Conservation (phyloP, 2,888 invertebrate species). For the Mesoligia furuncula region DNA sequence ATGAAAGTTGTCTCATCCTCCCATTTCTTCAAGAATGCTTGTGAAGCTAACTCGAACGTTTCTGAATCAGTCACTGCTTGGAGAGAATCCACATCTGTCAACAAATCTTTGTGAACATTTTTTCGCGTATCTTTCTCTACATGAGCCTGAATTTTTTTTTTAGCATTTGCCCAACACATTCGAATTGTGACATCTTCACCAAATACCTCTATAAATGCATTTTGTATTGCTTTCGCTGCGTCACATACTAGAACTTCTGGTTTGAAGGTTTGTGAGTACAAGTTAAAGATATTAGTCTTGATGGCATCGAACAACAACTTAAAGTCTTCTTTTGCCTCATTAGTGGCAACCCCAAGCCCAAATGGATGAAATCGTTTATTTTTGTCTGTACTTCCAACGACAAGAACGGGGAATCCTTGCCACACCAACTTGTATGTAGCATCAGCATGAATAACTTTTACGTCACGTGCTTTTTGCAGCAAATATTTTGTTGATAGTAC, state of each 20-base stretch:
- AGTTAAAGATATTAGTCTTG: slow-evolving; percentile 42
- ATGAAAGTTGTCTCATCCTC: slow-evolving; percentile 38
- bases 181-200: slow-evolving; percentile 56
- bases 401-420: slow-evolving; percentile 35
- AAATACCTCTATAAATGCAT: slow-evolving; percentile 57
- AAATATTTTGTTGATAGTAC: slow-evolving; percentile 59
- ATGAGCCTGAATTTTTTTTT: slow-evolving; percentile 61
- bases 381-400: slow-evolving; percentile 63
- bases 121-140: slow-evolving; percentile 54
- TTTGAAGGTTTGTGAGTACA: slow-evolving; percentile 46
- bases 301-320: slow-evolving; percentile 55
- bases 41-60: slow-evolving; percentile 61
- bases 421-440: slow-evolving; percentile 55
- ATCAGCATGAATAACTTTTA: slow-evolving; percentile 58
- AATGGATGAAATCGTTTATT: slow-evolving; percentile 59
- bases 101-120: slow-evolving; percentile 49
- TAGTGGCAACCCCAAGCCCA: slow-evolving; percentile 50
- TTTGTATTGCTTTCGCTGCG: slow-evolving; percentile 57
- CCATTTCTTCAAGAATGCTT: slow-evolving; percentile 63
- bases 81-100: slow-evolving; percentile 60
- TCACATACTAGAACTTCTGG: slow-evolving; percentile 54
- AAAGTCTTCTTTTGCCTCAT: slow-evolving; percentile 60
- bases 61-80: slow-evolving; percentile 55
- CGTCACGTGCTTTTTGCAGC: slow-evolving; percentile 32
- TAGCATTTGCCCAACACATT: slow-evolving; percentile 67